A percentile compares a stretch with the other conserved stretches of the same genome.
Conservation (phyloP, 2,113 vertebrate genomes). For the Fulmarus glacialis region DNA sequence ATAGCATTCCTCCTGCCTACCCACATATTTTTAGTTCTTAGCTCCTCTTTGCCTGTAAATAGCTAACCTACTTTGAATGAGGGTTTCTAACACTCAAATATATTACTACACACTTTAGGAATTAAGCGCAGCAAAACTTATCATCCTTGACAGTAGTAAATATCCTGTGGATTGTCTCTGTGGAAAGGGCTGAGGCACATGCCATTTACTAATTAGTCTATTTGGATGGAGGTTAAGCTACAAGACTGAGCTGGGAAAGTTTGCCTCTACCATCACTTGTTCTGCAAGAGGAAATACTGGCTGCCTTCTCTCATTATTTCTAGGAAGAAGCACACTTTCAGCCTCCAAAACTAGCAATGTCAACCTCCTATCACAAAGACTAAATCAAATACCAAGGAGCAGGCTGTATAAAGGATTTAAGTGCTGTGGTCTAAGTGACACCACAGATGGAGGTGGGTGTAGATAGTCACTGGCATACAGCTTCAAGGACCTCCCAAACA, state of each 20-base stretch:
- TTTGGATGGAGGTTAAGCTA: not conserved
- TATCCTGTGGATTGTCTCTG: not conserved
- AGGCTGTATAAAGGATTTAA: not conserved
- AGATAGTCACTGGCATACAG: too few species aligned
- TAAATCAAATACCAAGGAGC: not conserved
- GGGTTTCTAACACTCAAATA: not conserved
- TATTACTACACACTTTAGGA: not conserved
- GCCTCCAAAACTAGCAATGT: not conserved
- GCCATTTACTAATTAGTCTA: not conserved
- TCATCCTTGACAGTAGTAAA: not conserved
- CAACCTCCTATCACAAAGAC: not conserved
- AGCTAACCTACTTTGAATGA: not conserved
- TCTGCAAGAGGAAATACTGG: not conserved
- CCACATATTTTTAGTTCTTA: not conserved
- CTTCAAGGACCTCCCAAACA: not conserved
- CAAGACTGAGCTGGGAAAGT: not conserved
- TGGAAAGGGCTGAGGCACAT: not conserved
- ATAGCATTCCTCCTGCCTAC: not conserved
- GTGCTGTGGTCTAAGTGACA: not conserved
- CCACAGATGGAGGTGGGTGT: not conserved
- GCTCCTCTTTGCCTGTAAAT: not conserved
- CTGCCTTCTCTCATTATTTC: not conserved
- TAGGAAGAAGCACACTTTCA: not conserved
- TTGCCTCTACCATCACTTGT: not conserved
- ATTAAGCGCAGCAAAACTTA: not conserved